Conservation (phyloP, 2,797 vertebrate genomes). For the Falco berigora region DNA sequence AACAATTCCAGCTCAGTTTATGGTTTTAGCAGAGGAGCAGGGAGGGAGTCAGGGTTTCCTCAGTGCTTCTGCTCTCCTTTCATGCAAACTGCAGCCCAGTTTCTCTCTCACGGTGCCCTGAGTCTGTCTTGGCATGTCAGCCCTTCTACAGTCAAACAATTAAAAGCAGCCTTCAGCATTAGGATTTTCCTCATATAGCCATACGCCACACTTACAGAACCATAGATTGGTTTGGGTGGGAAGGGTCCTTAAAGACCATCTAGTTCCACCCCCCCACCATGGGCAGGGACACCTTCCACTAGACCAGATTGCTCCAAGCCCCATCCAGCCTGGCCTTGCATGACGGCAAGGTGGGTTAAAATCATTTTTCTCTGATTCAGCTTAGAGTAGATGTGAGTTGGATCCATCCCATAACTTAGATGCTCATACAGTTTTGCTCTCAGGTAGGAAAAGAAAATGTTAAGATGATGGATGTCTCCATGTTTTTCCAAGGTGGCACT, state of each 20-base stretch:
- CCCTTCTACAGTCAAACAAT: not conserved
- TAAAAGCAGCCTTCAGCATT: not conserved
- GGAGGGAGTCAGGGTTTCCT: not conserved
- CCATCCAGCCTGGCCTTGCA: not conserved
- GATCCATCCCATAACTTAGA: not conserved
- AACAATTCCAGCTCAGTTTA: not conserved
- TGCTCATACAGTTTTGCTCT: not conserved
- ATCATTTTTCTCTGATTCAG: not conserved
- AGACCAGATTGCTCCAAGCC: not conserved
- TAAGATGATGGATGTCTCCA: not conserved
- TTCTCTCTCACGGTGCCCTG: not conserved
- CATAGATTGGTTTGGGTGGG: not conserved
- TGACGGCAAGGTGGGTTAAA: not conserved
- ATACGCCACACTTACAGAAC: not conserved
- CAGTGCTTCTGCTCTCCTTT: not conserved
- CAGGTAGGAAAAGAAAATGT: not conserved
- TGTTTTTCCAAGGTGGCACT: not conserved
- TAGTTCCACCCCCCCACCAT: not conserved
- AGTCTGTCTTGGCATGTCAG: not conserved
- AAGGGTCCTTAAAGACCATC: not conserved
- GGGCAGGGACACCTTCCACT: not conserved
- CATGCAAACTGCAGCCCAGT: not conserved
- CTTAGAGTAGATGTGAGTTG: not conserved
- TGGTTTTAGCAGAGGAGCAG: not conserved
- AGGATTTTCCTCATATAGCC: not conserved